Evolutionary conservation across 2,888 invertebrate genomes (phyloP), one percentile per base, ranked within the genome.

Genomic region (Nezara viridula): DNA sequence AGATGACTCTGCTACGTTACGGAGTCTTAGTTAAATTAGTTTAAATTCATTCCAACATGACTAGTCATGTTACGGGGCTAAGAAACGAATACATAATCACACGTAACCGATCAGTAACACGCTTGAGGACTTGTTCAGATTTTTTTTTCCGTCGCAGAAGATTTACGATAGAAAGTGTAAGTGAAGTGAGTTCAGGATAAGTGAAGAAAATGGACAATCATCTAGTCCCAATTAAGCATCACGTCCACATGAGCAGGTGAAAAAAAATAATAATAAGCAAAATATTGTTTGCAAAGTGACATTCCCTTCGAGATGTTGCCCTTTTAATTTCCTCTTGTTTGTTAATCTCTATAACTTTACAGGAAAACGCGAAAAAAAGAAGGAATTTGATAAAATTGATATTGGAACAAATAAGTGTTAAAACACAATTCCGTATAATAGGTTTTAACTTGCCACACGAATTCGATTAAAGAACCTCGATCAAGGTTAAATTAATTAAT

Each of bases 121-220:
- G 32, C 37, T 73, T 9, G 32, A 73, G 27, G 27, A 27, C 60
- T 60, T 32, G 27, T 60, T 73, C 3, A 1, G 32, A 73, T 7
- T 37, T 27, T 2, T 60, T 27, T 37, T 44, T 44, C n/a, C 66
- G 37, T 19, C 19, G 32, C 19, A 37, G 66, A 37, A 37, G 66
- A 73, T 73, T 73, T 73, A 73, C 32, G 21, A 12, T 73, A 37
- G 66, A 73, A 73, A 73, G 66, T 73, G 66, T 37, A 19, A 73
- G 66, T 37, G 32, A 37, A 37, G 19, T 32, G 66, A 73, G 66
- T 37, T 60, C 32, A 21, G 32, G 19, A 73, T 37, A 37, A 37
- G 32, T 37, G 66, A 37, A 37, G 66, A 32, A 32, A 73, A 73
- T 0, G 19, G 66, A 21, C 27, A 73, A 73, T 73, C 66, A 73